A percentile compares a stretch with the other conserved stretches of the same genome.
Evolutionary conservation across 2,888 invertebrate species (phyloP).

Genomic region (Macrosoma leucophasiata): DNA sequence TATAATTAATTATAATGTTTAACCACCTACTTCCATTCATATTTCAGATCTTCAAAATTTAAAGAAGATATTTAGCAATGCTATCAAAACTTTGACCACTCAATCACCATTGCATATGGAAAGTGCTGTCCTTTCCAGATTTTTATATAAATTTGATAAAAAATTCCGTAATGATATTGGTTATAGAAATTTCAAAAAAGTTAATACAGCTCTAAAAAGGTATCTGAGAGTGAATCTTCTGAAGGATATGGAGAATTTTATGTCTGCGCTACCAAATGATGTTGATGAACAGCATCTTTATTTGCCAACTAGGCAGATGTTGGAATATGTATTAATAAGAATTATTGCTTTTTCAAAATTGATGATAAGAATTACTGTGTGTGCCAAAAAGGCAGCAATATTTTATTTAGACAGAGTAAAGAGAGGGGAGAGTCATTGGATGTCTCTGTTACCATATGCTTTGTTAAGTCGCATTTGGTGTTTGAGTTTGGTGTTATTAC

Average conservation of each 20-base stretch:
- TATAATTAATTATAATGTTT: too few relatives aligned
- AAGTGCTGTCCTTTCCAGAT: conserved; percentile 71
- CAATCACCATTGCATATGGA: conserved; percentile 71
- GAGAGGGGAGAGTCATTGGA: conserved; percentile 73
- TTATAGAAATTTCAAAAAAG: conserved; percentile 69
- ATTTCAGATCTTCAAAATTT: conserved; percentile 48
- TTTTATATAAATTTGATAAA: conserved; percentile 75
- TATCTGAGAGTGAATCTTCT: conserved; percentile 63
- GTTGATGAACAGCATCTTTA: conserved; percentile 35
- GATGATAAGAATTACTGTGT: conserved; percentile 64
- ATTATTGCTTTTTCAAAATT: conserved; percentile 74
- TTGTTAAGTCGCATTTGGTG: conserved; percentile 74
- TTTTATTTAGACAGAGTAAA: conserved; percentile 69
- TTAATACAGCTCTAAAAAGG: conserved; percentile 66
- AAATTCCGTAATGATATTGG: conserved; percentile 77
- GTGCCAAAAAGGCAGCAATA: conserved; percentile 61
- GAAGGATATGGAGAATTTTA: conserved; percentile 57
- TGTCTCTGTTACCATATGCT: conserved; percentile 72
- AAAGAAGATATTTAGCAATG: conserved; percentile 38
- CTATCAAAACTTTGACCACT: conserved; percentile 45
- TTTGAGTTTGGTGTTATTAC: conserved; percentile 57
- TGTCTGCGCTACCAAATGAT: conserved; percentile 39
- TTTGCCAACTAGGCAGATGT: conserved; percentile 76
- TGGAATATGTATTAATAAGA: conserved; percentile 72
- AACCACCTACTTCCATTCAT: not conserved